Evolutionary conservation across 1,140 invertebrate species (phyloP), one percentile per base, ranked within the genome.

Genomic region (Chelonus insularis): DNA sequence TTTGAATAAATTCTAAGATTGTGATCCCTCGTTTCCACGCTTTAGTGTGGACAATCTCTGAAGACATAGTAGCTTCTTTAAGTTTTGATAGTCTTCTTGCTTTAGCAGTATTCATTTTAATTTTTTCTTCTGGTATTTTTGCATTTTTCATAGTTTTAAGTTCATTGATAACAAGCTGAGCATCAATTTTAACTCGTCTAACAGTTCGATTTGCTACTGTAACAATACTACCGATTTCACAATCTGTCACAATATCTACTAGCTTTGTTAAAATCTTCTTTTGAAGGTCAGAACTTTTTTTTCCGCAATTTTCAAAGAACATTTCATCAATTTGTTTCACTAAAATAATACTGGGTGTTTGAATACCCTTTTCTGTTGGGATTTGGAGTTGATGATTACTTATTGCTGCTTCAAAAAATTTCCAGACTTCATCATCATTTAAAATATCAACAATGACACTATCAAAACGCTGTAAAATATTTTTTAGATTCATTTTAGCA

Each of bases 1-100:
- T 93, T 74, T 97, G 94, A 6, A 95, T 82, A 60, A 93, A 87
- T 80, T 97, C 94, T 1, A 97, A 72, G 0, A 95, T 74, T 0
- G 89, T 87, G 36, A 91, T 85, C 1, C 93, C 89, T 32, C 90
- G 79, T 73, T 88, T 90, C 93, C 93, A 96, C 60, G 86, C 82
- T 1, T 79, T 67, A 0, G 81, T 87, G 68, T 86, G 87, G 23
- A 86, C 82, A 20, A 87, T 74, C 71, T 86, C 84, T 41, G 84
- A 79, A 69, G 68, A 1, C 65, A 74, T 11, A 65, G 60, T 32
- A 14, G 62, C 48, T 1, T 64, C 51, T 5, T 60, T 32, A 12
- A 61, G 54, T 9, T 77, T 72, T 4, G 80, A 73, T 54, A 82
- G 77, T 56, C 77, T 80, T 43, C 75, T 79, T 67, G 7, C 50